Evolutionary conservation across 2,888 invertebrate species (phyloP), one percentile per base, ranked within the genome.

Genomic region (Sinohyriopsis cumingii): DNA sequence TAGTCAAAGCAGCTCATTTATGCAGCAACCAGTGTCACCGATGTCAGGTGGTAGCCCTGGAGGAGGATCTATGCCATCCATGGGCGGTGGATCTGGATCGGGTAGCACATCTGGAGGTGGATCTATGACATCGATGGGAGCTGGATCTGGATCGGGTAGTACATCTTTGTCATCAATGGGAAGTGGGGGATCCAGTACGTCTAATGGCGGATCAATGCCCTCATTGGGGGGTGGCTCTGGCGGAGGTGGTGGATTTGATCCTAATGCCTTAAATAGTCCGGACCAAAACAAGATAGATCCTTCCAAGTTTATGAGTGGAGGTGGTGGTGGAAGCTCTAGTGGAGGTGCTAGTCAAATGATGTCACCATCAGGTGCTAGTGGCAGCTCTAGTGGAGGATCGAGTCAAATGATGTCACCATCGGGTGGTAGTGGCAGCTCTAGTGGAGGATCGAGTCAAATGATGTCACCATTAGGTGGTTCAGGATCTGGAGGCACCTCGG

Each of bases 211-310:
- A 12, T 20, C 19, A 5, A 63, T 63, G 63, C 54, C 63, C 12
- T 45, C 45, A 54, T 65, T 66, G 63, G 67, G 71, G 20, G 67
- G 74, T 1, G 60, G 63, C 59, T 71, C 71, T 15, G 61, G 70
- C 45, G 66, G 66, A 25, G 66, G 67, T 55, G 68, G 76, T 4
- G 67, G 69, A 6, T 71, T 71, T 62, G 68, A 68, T 65, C 72
- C 75, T 59, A 72, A 72, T 59, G 33, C 66, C 9, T 24, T 73
- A 24, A 77, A 72, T n/a, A 71, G 72, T 53, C 68, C 73, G 15
- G 71, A 75, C 20, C 73, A 77, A 56, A 80, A 80, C 63, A 78
- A 75, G 65, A 75, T 77, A 20, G 77, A 80, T 60, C 80, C 80
- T 18, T 65, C 69, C 24, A 55, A 68, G 22, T 80, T 80, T 55